Percentiles rank a stretch among this genome's conserved stretches.
Conservation (phyloP, 2,797 vertebrate species). For the Tamandua tetradactyla region DNA sequence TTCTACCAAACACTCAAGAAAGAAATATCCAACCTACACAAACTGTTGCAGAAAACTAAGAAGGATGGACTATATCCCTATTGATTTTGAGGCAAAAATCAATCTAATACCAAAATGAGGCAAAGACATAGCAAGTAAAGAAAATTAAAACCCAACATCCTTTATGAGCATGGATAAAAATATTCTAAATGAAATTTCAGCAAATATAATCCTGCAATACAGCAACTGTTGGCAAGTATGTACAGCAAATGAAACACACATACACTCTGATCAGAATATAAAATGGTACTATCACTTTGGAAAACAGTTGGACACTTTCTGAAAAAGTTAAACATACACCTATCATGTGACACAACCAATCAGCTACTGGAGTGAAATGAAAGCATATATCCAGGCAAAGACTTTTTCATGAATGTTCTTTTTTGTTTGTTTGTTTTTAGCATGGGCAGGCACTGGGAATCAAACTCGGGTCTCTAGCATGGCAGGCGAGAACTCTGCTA, state of each 20-base stretch:
- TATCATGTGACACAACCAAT: background rate
- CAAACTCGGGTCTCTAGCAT: too few relatives aligned
- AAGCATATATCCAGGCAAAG: background rate
- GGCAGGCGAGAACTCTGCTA: too few relatives aligned
- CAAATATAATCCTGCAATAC: background rate
- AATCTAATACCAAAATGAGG: slow-evolving; percentile 3
- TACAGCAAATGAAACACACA: background rate
- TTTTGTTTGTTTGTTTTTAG: too few relatives aligned
- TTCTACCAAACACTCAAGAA: background rate
- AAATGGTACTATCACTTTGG: background rate
- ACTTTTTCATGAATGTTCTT: background rate
- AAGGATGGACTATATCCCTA: background rate
- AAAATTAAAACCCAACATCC: background rate
- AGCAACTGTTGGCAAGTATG: background rate
- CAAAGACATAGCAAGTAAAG: background rate
- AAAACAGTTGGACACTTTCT: background rate
- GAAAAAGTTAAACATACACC: background rate
- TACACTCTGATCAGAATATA: background rate
- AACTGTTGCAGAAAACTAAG: background rate
- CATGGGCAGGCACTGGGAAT: too few relatives aligned
- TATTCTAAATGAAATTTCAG: slow-evolving; percentile 32
- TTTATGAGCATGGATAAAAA: background rate
- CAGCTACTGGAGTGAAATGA: background rate
- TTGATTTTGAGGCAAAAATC: background rate
- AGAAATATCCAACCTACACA: background rate